phyloP scores from a whole-genome alignment of 2,113 vertebrate species.

The Lasiurus cinereus region DNA sequence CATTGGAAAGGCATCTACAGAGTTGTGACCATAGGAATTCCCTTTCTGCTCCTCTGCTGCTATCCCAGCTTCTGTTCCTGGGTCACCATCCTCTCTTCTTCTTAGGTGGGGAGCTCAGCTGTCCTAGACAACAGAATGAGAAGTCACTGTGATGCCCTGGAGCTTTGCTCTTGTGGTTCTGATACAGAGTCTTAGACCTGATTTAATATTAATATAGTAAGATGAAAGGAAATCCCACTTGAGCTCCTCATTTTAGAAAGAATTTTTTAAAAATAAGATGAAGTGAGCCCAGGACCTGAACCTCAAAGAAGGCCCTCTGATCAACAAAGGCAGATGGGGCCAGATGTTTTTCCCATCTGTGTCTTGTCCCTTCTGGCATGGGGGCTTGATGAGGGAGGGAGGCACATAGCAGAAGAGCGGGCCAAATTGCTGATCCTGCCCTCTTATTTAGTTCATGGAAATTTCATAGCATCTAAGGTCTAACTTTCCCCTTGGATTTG shows the following conservation, averaged over 20 bases:
- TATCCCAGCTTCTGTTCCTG: background rate
- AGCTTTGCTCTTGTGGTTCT: constrained; percentile 64
- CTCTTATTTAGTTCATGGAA: constrained; percentile 71
- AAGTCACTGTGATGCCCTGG: background rate
- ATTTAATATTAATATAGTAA: constrained; percentile 81
- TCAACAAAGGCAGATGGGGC: background rate
- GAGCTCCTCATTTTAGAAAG: constrained; percentile 79
- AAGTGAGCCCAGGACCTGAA: constrained; percentile 49
- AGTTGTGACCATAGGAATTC: no score
- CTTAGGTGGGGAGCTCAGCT: constrained; percentile 49
- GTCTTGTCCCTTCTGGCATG: constrained; percentile 64
- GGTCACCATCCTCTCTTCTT: background rate
- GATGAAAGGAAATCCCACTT: constrained; percentile 82
- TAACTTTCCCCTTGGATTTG: constrained; percentile 39
- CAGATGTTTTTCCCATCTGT: constrained; percentile 79
- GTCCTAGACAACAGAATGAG: background rate
- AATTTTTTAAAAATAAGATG: constrained; percentile 56
- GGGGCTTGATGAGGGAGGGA: background rate
- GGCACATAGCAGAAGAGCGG: background rate
- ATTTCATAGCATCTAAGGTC: constrained; percentile 57
- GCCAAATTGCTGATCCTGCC: constrained; percentile 31
- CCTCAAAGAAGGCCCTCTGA: constrained; percentile 66
- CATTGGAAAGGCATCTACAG: background rate
- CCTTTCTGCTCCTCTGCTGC: background rate
- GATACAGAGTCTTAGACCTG: constrained; percentile 66